Base-by-base conservation (phyloP, 2,888 invertebrate genomes). In the Lepidocyrtoides sp. region DNA sequence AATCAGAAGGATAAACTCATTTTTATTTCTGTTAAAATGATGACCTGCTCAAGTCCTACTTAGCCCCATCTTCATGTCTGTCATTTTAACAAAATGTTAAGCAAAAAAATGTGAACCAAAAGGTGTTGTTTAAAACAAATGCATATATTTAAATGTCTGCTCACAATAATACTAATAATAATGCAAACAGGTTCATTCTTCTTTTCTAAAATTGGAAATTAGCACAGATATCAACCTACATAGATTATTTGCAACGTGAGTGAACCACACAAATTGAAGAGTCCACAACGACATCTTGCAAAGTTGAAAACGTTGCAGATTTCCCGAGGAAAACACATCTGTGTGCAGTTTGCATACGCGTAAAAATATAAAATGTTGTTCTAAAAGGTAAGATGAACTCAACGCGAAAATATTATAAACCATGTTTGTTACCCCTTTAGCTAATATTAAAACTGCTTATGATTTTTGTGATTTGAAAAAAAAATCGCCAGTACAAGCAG, bases 211-310 rank as follows among this genome's bases (percentile, higher is more conserved):
- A 48, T 48, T 48, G 75, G 26, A 77, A 77, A 85, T 72, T 29
- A 81, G 88, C 44, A 48, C 69, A 81, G 36, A 20, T 75, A 41
- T 75, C 44, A 75, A 81, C 88, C 81, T 69, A 88, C 29, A 88
- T 79, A 81, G 88, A 88, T 88, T 77, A 79, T 87, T 81, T 88
- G 14, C 29, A 26, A 79, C 51, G 51, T 84, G 29, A 63, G 57
- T 41, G 36, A 69, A 2, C 36, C 26, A 20, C 36, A 36, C 41
- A 17, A 66, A 36, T 36, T 36, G 66, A 20, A 72, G 20, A 72
- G 17, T 3, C 7, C 57, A 20, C 20, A 2, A 26, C 7, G 4
- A 69, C 36, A 36, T 72, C 44, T 72, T 75, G 75, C 48, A 48
- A 75, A 75, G 26, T 41, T 72, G 41, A 32, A 75, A 44, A n/a